A percentile compares a stretch with the other conserved stretches of the same genome.
Evolutionary conservation across 2,888 invertebrate species (phyloP).

Genomic region (Acronicta aceris): DNA sequence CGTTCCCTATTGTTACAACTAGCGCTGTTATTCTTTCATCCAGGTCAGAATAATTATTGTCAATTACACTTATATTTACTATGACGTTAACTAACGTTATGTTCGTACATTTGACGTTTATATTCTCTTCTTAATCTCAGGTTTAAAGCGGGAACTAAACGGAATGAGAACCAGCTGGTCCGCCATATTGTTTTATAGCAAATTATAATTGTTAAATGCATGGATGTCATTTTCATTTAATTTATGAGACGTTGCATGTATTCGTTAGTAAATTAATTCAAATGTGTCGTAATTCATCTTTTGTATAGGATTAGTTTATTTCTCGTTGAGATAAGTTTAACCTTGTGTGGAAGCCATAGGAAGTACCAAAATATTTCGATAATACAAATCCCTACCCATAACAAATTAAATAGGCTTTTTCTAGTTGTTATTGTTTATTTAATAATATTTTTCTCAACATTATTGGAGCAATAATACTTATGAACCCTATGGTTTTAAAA

Average conservation of each 20-base stretch:
- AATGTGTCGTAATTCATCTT: slow-evolving; percentile 4
- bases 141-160: slow-evolving; percentile 19
- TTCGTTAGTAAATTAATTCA: slow-evolving; percentile 1
- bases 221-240: slow-evolving; percentile 17
- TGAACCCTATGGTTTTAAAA: too few species aligned
- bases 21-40: slow-evolving; percentile 20
- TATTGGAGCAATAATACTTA: too few species aligned
- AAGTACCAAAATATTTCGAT: too few species aligned
- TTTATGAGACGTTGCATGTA: slow-evolving; percentile 23
- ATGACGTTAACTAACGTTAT: slow-evolving; percentile 37
- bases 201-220: slow-evolving; percentile 34
- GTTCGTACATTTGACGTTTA: slow-evolving; percentile 40
- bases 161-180: slow-evolving; percentile 21
- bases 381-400: too few species aligned
- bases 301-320: not conserved
- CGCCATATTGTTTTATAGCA: slow-evolving; percentile 36
- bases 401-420: too few species aligned
- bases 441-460: too few species aligned
- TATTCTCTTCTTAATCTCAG: slow-evolving; percentile 21
- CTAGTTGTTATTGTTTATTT: too few species aligned
- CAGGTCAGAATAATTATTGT: slow-evolving; percentile 47
- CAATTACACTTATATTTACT: slow-evolving; percentile 39
- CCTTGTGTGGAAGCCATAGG: too few species aligned
- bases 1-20: slow-evolving; percentile 14
- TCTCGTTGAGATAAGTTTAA: too few species aligned